phyloP scores from a whole-genome alignment of 2,797 vertebrate genomes.

The Thamnophis elegans region DNA sequence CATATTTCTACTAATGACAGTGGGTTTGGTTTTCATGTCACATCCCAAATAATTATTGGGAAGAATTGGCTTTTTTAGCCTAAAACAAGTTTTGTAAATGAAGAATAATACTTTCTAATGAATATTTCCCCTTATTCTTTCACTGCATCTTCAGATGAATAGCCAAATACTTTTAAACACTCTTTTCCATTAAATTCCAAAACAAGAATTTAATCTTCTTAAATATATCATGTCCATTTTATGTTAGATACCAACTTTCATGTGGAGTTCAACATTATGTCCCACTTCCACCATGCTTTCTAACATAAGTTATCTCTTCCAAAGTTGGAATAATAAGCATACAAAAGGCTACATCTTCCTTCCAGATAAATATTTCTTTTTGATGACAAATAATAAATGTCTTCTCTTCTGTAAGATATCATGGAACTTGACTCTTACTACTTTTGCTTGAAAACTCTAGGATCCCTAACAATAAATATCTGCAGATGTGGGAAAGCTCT shows the following conservation, averaged over 20 bases:
- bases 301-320: not conserved
- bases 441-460: not conserved
- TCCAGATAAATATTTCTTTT: not conserved
- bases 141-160: not conserved
- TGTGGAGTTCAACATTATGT: not conserved
- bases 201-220: not conserved
- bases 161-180: not conserved
- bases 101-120: not conserved
- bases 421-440: not conserved
- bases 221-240: not conserved
- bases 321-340: not conserved
- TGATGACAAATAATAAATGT: not conserved
- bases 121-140: not conserved
- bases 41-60: not conserved
- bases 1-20: not conserved
- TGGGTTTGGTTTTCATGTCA: not conserved
- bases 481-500: not conserved
- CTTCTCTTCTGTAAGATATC: not conserved
- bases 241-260: not conserved
- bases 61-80: not conserved
- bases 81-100: not conserved
- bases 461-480: not conserved
- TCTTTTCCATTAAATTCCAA: not conserved
- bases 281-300: not conserved
- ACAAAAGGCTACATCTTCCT: not conserved